Evolutionary conservation across 2,888 invertebrate species (phyloP).

Genomic region (Tetragnatha montana): DNA sequence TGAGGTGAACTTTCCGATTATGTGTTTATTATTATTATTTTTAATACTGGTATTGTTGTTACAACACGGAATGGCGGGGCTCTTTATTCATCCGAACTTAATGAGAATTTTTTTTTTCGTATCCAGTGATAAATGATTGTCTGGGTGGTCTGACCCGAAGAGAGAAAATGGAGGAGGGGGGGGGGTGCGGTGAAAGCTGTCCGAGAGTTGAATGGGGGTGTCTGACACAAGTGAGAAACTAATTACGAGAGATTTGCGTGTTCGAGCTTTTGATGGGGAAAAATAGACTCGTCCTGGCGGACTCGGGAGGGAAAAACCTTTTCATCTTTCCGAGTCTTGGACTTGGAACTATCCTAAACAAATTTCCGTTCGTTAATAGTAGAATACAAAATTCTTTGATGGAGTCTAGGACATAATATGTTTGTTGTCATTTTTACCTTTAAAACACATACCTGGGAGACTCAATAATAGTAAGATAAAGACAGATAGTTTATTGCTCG

Average conservation of each 20-base stretch:
- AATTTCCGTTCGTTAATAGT: no score
- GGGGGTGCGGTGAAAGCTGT: neutral
- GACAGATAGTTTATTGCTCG: no score
- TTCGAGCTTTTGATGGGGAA: constrained; percentile 50
- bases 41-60: constrained; percentile 39
- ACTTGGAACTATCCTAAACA: neutral
- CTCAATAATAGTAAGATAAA: no score
- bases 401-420: no score
- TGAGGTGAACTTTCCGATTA: neutral
- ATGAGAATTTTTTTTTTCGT: constrained; percentile 61
- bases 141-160: constrained; percentile 58
- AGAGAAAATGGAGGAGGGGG: constrained; percentile 1
- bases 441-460: no score
- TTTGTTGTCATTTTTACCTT: no score
- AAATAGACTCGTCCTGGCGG: constrained; percentile 6
- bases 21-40: constrained; percentile 57
- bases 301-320: neutral
- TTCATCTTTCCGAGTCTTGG: constrained; percentile 43
- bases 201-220: constrained; percentile 45
- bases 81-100: constrained; percentile 53
- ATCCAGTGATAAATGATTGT: constrained; percentile 65
- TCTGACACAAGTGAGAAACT: constrained; percentile 63
- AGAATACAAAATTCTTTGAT: no score
- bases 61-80: constrained; percentile 45
- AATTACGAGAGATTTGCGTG: constrained; percentile 64